phyloP scores from a whole-genome alignment of 2,888 invertebrate species.

The Tortricodes alternella region DNA sequence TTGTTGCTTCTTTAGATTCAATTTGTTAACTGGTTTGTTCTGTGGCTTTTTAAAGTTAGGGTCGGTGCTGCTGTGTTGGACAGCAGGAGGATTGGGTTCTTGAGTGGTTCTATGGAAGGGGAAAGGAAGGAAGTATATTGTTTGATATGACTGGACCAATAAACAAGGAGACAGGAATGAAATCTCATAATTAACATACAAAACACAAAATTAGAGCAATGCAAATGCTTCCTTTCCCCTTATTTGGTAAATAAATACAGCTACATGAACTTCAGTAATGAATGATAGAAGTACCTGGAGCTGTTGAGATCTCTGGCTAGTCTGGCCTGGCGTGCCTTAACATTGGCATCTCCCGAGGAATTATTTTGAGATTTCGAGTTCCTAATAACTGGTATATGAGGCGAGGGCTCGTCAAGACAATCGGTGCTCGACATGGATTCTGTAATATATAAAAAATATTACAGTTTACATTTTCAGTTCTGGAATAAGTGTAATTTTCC shows the following conservation, averaged over 20 bases:
- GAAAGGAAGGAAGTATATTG: conserved; percentile 68
- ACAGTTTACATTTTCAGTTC: not conserved
- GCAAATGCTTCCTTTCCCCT: conserved; percentile 77
- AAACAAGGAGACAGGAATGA: conserved; percentile 80
- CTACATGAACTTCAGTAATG: not conserved
- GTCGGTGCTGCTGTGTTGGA: conserved; percentile 59
- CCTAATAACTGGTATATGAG: conserved; percentile 73
- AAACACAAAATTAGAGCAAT: conserved; percentile 35
- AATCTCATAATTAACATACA: conserved; percentile 31
- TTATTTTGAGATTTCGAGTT: conserved; percentile 58
- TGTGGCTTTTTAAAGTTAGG: conserved; percentile 45
- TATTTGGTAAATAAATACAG: conserved; percentile 58
- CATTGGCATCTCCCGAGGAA: conserved; percentile 68
- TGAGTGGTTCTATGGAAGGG: conserved; percentile 67
- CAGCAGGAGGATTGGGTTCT: conserved; percentile 50
- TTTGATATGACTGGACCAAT: conserved; percentile 41
- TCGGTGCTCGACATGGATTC: conserved; percentile 76
- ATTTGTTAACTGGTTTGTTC: conserved; percentile 50
- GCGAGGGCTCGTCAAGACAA: conserved; percentile 64
- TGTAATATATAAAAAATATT: conserved; percentile 40
- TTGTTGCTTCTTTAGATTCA: conserved; percentile 59
- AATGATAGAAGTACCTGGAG: conserved; percentile 55
- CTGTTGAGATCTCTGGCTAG: conserved; percentile 72
- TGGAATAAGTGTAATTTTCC: too few species aligned
- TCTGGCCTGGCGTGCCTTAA: conserved; percentile 73